phyloP scores from a whole-genome alignment of 2,888 invertebrate species.

The Drosophila neotestacea region DNA sequence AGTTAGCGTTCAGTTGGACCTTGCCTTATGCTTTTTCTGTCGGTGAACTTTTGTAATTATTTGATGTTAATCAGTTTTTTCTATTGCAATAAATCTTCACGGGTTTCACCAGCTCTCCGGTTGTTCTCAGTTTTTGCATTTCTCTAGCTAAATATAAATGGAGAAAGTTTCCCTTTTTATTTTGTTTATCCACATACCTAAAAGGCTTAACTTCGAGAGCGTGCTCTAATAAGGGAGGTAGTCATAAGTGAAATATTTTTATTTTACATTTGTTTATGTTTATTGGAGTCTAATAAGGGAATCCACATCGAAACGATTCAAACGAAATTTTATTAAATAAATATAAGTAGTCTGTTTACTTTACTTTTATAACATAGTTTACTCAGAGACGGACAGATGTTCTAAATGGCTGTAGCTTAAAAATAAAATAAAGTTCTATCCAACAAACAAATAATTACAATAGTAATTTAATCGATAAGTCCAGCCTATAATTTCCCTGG shows the following conservation, averaged over 20 bases:
- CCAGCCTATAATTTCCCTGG: no score
- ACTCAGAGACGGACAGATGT: no score
- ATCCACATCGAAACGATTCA: background rate
- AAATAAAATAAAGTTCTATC: no score
- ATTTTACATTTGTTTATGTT: constrained; percentile 8
- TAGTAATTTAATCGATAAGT: no score
- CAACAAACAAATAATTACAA: no score
- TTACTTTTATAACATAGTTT: no score
- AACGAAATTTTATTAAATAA: background rate
- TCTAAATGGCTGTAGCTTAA: no score
- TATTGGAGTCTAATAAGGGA: background rate
- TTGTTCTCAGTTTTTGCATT: constrained; percentile 5
- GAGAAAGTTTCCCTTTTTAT: constrained; percentile 42
- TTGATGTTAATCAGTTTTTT: constrained; percentile 80
- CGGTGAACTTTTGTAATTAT: constrained; percentile 80
- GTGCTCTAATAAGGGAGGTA: constrained; percentile 30
- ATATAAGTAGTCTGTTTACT: no score
- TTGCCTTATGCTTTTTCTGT: constrained; percentile 66
- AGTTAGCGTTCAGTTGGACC: constrained; percentile 53
- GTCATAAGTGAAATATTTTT: constrained; percentile 18
- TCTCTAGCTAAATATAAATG: constrained; percentile 37
- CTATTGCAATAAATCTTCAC: constrained; percentile 67
- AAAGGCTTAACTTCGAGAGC: constrained; percentile 21
- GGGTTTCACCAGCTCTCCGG: constrained; percentile 29
- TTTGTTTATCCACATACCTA: background rate